Conservation (phyloP, 1,140 invertebrate genomes). For the Macrocentrus cingulum region DNA sequence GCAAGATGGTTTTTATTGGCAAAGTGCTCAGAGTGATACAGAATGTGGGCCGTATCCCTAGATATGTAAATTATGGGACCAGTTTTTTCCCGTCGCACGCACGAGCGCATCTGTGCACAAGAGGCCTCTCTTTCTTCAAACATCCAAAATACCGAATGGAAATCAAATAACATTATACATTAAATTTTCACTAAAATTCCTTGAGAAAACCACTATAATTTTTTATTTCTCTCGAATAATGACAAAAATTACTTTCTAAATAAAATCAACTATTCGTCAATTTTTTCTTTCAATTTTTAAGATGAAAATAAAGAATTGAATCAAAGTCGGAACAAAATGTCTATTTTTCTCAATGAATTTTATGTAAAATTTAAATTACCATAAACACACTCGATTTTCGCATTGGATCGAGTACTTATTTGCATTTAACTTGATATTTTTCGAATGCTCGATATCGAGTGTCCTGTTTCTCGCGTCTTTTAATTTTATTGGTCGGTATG, state of each 20-base stretch:
- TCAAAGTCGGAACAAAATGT: too few species aligned
- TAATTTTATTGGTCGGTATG: slow-evolving; percentile 50
- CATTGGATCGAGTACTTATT: background rate
- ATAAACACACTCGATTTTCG: slow-evolving; percentile 11
- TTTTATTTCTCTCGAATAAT: too few species aligned
- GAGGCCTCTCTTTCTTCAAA: slow-evolving; percentile 3
- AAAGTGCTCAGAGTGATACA: background rate
- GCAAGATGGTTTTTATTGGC: background rate
- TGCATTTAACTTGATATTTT: background rate
- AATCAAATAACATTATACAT: too few species aligned
- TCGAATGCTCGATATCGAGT: slow-evolving; percentile 7
- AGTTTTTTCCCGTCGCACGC: slow-evolving; percentile 12
- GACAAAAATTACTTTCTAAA: too few species aligned
- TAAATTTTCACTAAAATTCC: too few species aligned
- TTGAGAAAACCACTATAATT: too few species aligned
- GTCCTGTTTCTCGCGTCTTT: slow-evolving; percentile 31
- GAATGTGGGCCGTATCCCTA: slow-evolving; percentile 19
- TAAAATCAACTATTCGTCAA: too few species aligned
- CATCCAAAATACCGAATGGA: too few species aligned
- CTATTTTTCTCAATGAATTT: too few species aligned
- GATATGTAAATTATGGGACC: slow-evolving; percentile 29
- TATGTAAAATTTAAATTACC: background rate
- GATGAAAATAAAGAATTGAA: too few species aligned
- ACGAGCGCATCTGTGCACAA: background rate
- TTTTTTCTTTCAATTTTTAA: too few species aligned